Evolutionary conservation across 2,797 vertebrate species (phyloP).

Genomic region (Galago senegalensis): DNA sequence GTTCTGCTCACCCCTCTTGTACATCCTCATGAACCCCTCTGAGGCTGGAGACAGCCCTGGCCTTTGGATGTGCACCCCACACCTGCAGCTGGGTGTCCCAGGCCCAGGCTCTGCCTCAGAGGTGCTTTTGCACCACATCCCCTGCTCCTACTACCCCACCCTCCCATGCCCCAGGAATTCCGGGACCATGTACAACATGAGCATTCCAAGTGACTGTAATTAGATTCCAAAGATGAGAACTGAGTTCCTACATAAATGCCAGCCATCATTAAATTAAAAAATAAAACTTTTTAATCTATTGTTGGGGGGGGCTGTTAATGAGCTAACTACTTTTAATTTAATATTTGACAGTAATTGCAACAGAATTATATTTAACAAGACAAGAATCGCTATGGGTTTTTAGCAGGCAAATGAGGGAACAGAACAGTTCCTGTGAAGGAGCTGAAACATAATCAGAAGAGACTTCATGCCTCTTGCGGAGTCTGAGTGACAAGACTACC

Average conservation of each 20-base stretch:
- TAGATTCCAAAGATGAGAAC: constrained; percentile 54
- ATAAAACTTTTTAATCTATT: constrained; percentile 77
- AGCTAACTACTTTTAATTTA: constrained; percentile 81
- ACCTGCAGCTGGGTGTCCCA: background rate
- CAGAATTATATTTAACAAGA: constrained; percentile 79
- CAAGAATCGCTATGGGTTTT: constrained; percentile 75
- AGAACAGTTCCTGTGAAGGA: constrained; percentile 50
- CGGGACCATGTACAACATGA: constrained; percentile 35
- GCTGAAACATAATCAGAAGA: constrained; percentile 75
- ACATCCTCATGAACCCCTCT: background rate
- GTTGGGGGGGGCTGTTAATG: constrained; percentile 74
- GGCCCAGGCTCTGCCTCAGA: background rate
- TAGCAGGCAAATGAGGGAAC: constrained; percentile 78
- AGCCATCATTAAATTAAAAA: constrained; percentile 61
- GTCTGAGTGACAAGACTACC: constrained; percentile 68
- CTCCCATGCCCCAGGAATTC: background rate
- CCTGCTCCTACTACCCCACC: background rate
- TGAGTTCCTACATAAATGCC: constrained; percentile 62
- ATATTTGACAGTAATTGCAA: constrained; percentile 82
- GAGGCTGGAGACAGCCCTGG: background rate
- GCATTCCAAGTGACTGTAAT: constrained; percentile 31
- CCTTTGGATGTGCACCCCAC: background rate
- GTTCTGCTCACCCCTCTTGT: background rate
- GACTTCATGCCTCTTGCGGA: constrained; percentile 7
- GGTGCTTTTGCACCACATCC: background rate